Evolutionary conservation across 1,140 invertebrate species (phyloP).

Genomic region (Acromyrmex echinatior): DNA sequence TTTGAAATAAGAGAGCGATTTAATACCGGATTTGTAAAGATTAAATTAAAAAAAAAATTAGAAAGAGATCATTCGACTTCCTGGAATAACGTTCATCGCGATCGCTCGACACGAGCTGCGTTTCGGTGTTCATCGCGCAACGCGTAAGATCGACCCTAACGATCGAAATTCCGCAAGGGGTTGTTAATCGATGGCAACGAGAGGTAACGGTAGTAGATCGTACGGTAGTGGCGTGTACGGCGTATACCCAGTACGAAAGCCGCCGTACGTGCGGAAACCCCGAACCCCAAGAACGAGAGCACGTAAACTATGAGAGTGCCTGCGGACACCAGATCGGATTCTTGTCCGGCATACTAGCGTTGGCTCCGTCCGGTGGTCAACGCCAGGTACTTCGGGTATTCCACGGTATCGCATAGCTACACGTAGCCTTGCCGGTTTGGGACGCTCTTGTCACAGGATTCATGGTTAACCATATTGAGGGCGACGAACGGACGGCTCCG

Average conservation of each 20-base stretch:
- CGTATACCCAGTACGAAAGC: conserved; percentile 8
- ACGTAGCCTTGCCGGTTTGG: conserved; percentile 66
- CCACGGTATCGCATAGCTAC: conserved; percentile 72
- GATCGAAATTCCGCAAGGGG: conserved; percentile 45
- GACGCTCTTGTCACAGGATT: conserved; percentile 68
- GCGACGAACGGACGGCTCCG: conserved; percentile 21
- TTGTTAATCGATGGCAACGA: conserved; percentile 47
- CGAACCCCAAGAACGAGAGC: conserved; percentile 63
- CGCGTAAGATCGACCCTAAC: conserved; percentile 25
- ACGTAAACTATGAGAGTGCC: conserved; percentile 75
- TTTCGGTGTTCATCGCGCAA: background rate
- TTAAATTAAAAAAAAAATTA: background rate
- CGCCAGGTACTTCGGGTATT: conserved; percentile 71
- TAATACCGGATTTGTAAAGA: background rate
- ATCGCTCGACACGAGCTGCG: background rate
- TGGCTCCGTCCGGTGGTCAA: conserved; percentile 37
- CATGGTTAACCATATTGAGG: conserved; percentile 74
- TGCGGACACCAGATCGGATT: conserved; percentile 72
- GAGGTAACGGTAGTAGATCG: conserved; percentile 24
- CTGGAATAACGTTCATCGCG: background rate
- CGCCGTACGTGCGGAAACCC: conserved; percentile 12
- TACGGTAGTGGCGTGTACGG: too few species aligned
- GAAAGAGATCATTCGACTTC: background rate
- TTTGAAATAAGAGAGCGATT: background rate
- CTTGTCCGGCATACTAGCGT: conserved; percentile 70